Evolutionary conservation across 2,113 vertebrate genomes (phyloP), one percentile per base, ranked within the genome.

Genomic region (Melanocharis versteri): DNA sequence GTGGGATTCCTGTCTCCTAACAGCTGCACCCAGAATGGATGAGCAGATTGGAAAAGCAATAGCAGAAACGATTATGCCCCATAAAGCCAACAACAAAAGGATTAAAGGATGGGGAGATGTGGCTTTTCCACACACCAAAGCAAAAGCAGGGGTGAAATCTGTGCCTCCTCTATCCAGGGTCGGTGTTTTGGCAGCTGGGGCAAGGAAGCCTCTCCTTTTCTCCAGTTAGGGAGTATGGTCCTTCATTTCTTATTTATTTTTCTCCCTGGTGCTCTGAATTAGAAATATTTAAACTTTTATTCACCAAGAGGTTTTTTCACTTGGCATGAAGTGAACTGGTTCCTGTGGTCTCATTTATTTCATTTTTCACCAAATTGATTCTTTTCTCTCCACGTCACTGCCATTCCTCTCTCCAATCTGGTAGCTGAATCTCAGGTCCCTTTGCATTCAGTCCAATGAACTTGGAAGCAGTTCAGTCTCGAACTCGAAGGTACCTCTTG

Each of bases 31-130:
- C 19, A 51, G 24, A 78, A 78, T 0, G 6, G 11, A 56, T 7
- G 10, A 79, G 7, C 6, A 72, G 62, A 47, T 11, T 35, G 31
- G 13, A 42, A 72, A 79, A 82, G 11, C 4, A 90, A 13, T 3
- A 37, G 51, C 31, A 85, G 57, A 87, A 78, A 13, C 9, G 30
- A 19, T 45, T n/a, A 21, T 44, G 27, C 1, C 22, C 5, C 14
- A 9, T 16, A 5, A 1, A 60, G 8, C 8, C 1, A 1, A 13
- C 8, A 56, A 13, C 9, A 72, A 47, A 93, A 64, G 2, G 24
- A 42, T 37, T 66, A 60, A 62, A 89, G 10, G 16, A 39, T n/a
- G 31, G 0, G 1, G n/a, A 84, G 13, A 37, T 57, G 24, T 48
- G 35, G 13, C 2, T 54, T 87, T 75, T 45, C 20, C 33, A 56